These are phyloP conservation scores for Anticlea derivata DNA, from an alignment of 2,888 invertebrate species.

Conservation along the genomic window DNA sequence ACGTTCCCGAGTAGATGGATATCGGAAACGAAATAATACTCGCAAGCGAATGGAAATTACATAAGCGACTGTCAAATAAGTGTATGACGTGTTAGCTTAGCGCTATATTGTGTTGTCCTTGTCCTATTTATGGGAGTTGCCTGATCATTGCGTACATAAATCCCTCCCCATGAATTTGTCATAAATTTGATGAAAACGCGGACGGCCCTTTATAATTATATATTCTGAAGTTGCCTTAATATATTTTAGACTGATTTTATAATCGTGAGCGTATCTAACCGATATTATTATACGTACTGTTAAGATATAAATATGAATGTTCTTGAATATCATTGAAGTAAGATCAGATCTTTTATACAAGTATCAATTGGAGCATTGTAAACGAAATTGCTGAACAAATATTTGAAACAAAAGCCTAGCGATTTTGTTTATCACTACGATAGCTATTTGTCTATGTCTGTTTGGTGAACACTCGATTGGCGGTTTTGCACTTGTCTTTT, in stretches of 20 bases:
- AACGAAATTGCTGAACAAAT: neutral
- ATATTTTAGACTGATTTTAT: slow-evolving; percentile 87
- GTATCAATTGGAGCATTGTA: neutral
- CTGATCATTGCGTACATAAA: too few relatives aligned
- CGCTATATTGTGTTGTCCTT: too few relatives aligned
- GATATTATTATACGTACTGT: slow-evolving; percentile 45
- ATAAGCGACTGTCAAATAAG: too few relatives aligned
- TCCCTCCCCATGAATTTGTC: neutral
- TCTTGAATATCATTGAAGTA: slow-evolving; percentile 40
- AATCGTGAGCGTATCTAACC: slow-evolving; percentile 65
- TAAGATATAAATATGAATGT: slow-evolving; percentile 50
- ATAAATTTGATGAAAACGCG: slow-evolving; percentile 39
- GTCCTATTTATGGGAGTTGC: too few relatives aligned
- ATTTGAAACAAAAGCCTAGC: neutral
- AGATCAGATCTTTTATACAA: neutral
- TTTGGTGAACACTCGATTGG: slow-evolving; percentile 12
- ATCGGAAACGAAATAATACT: slow-evolving; percentile 8
- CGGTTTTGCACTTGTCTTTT: slow-evolving; percentile 16
- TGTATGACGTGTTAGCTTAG: too few relatives aligned
- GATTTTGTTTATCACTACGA: slow-evolving; percentile 8
- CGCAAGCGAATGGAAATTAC: too few relatives aligned
- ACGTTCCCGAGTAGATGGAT: neutral
- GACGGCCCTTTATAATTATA: slow-evolving; percentile 53
- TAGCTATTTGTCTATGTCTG: slow-evolving; percentile 7
- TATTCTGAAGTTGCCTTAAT: slow-evolving; percentile 87